Evolutionary conservation across 2,113 vertebrate species (phyloP), one percentile per base, ranked within the genome.

Genomic region (Tetrao urogallus): DNA sequence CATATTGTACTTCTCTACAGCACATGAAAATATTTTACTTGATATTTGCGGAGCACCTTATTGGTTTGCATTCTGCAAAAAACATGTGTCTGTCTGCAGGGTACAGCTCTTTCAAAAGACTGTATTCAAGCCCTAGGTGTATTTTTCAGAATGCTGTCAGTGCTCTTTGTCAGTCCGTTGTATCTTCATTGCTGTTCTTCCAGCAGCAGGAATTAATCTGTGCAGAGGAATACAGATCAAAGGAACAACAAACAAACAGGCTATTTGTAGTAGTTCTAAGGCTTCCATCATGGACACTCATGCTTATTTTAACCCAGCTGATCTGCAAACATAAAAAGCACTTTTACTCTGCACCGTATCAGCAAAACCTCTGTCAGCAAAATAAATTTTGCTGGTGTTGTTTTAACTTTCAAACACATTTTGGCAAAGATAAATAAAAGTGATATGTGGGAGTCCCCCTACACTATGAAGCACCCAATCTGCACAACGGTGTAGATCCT

Each of bases 201-300:
- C 67, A 95, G 82, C 38, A 95, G 80, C 61, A 87, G n/a, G 43
- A 90, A 77, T 70, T 66, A 82, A 64, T 64, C 63, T 60, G 56
- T 52, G 79, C 63, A 73, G 38, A 91, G 56, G 58, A 94, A 83
- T 40, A 80, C 2, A 12, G 71, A 89, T 87, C 47, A 47, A 92
- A 30, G 63, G 65, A 94, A 88, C 56, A 88, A 74, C 80, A 88
- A 81, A 88, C 84, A 82, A 73, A 57, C 32, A 85, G 34, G 34
- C 24, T 34, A 16, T 45, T 82, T 78, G 48, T 56, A 61, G 54
- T 32, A 91, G 69, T 66, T 84, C 79, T 67, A 71, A 91, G 42
- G 42, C 50, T 75, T 84, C 56, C 28, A 43, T 82, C 85, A 76
- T 8, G 74, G 56, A 90, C 54, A 80, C 45, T 25, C 52, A 63